These are phyloP conservation scores for Drosophila neocordata DNA, from an alignment of 1,140 invertebrate species.

Conservation along the genomic window DNA sequence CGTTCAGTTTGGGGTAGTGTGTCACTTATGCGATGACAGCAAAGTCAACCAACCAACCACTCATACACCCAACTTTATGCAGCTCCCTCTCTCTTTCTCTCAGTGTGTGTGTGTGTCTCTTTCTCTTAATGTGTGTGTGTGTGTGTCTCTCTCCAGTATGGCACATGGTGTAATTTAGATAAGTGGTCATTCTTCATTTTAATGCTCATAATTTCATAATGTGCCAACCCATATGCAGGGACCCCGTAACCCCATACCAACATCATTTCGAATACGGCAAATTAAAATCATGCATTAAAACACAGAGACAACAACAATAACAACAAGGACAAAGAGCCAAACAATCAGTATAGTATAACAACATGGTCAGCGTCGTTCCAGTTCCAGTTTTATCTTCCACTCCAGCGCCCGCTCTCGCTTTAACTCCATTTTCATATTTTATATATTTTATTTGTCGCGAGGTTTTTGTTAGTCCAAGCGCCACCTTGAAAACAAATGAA, in stretches of 20 bases:
- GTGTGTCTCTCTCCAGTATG: not conserved
- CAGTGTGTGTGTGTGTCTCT: no score
- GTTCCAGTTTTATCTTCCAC: not conserved
- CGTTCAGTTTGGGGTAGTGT: conserved; percentile 43
- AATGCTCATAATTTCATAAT: conserved; percentile 83
- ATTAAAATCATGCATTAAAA: conserved; percentile 67
- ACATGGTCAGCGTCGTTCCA: conserved; percentile 73
- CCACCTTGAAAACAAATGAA: conserved; percentile 59
- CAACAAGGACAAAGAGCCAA: not conserved
- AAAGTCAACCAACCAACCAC: conserved; percentile 23
- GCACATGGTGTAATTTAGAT: conserved; percentile 82
- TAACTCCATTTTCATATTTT: conserved; percentile 26
- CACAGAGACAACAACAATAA: conserved; percentile 18
- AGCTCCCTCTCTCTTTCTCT: conserved; percentile 8
- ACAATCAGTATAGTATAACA: conserved; percentile 34
- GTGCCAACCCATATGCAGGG: conserved; percentile 70
- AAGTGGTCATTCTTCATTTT: conserved; percentile 82
- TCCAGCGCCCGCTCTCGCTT: not conserved
- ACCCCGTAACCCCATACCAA: not conserved
- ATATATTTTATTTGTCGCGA: conserved; percentile 69
- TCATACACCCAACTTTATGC: not conserved
- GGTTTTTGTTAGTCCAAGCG: conserved; percentile 56
- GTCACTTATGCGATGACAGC: conserved; percentile 68
- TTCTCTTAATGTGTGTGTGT: no score
- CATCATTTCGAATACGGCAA: conserved; percentile 29